Evolutionary conservation across 2,888 invertebrate species (phyloP).

Genomic region (Zonitis immaculata): DNA sequence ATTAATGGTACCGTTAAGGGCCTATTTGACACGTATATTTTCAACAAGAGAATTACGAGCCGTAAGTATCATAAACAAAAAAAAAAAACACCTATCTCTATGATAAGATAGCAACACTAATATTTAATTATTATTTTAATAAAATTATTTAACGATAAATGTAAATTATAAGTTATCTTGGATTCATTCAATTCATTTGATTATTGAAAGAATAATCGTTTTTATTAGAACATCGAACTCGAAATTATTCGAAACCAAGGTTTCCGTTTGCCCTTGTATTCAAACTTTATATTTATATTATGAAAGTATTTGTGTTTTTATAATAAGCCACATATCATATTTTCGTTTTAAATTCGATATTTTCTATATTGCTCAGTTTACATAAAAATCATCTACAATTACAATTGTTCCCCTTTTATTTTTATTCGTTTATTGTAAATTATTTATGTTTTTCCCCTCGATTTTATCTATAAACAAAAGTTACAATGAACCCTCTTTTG

Average conservation of each 20-base stretch:
- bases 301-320: too few relatives aligned
- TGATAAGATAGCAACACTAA: too few relatives aligned
- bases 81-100: neutral
- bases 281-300: slow-evolving; percentile 2
- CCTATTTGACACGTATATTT: slow-evolving; percentile 68
- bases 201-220: neutral
- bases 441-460: neutral
- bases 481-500: neutral
- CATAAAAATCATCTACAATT: neutral
- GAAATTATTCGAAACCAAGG: slow-evolving; percentile 20
- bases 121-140: too few relatives aligned
- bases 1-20: slow-evolving; percentile 83
- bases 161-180: too few relatives aligned
- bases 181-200: neutral
- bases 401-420: neutral
- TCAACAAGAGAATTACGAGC: slow-evolving; percentile 77
- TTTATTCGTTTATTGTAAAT: neutral
- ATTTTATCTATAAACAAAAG: neutral
- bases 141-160: too few relatives aligned
- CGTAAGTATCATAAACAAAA: slow-evolving; percentile 53
- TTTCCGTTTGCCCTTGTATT: slow-evolving; percentile 22
- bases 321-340: slow-evolving; percentile 3
- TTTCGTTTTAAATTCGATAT: neutral
- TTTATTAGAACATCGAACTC: slow-evolving; percentile 19
- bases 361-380: neutral